These are phyloP conservation scores for Dolichotis patagonum DNA, from an alignment of 2,113 vertebrate genomes.

Conservation along the genomic window DNA sequence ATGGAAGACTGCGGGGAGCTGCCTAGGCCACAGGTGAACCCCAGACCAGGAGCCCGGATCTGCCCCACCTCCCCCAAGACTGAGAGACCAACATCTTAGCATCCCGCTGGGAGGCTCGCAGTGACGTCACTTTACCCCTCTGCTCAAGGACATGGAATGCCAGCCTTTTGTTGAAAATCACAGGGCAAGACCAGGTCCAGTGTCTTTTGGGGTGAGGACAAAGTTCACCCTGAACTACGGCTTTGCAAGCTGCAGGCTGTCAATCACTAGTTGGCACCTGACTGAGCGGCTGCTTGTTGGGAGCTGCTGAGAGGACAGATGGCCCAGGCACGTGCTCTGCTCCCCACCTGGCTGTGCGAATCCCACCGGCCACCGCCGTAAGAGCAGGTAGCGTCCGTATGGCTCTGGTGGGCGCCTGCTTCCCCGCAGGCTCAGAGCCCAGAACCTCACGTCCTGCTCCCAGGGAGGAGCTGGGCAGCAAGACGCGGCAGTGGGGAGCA, in stretches of 20 bases:
- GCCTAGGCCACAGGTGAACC: not conserved
- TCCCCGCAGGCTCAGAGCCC: accelerated
- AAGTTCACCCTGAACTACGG: not conserved
- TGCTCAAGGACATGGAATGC: not conserved
- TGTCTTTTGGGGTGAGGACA: not conserved
- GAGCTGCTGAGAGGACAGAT: slow-evolving; percentile 24
- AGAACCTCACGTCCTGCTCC: accelerated
- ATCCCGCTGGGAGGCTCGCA: accelerated
- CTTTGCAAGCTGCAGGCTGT: not conserved
- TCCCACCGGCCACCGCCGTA: accelerated
- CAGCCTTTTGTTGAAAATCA: not conserved
- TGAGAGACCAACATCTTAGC: accelerated
- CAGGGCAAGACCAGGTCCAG: not conserved
- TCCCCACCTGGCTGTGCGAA: not conserved
- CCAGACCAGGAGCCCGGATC: not conserved
- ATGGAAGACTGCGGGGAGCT: not conserved
- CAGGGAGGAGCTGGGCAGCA: not conserved
- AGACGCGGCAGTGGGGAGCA: accelerated
- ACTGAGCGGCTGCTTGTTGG: not conserved
- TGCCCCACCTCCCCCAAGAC: too few species aligned
- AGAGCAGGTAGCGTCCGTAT: accelerated
- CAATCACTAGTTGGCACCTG: not conserved
- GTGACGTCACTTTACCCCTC: accelerated
- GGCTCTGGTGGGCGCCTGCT: accelerated
- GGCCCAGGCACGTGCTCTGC: not conserved